Conservation (phyloP, 1,140 invertebrate species). For the honey bee (Apis mellifera) region Amel_HAv3.1 CM009941.2:6334501-6335000, state of each 20-base stretch:
- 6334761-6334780: neutral
- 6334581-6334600: conserved; percentile 43
- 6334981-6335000: too few relatives aligned
- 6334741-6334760: neutral
- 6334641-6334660: conserved; percentile 68
- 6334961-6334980: too few relatives aligned
- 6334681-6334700: conserved; percentile 1
- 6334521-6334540: conserved; percentile 11
- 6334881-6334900: too few relatives aligned
- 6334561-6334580: conserved; percentile 24
- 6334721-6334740: neutral
- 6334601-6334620: conserved; percentile 21
- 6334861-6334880: too few relatives aligned
- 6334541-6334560: neutral
- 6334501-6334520: conserved; percentile 10
- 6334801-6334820: too few relatives aligned
- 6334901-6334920: too few relatives aligned
- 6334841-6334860: too few relatives aligned
- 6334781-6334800: too few relatives aligned
- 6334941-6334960: too few relatives aligned
- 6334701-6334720: neutral
- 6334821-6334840: too few relatives aligned
- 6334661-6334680: neutral
- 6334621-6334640: conserved; percentile 69
- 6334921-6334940: too few relatives aligned